phyloP scores from a whole-genome alignment of 2,113 vertebrate genomes.

The Ceyx margarethae region DNA sequence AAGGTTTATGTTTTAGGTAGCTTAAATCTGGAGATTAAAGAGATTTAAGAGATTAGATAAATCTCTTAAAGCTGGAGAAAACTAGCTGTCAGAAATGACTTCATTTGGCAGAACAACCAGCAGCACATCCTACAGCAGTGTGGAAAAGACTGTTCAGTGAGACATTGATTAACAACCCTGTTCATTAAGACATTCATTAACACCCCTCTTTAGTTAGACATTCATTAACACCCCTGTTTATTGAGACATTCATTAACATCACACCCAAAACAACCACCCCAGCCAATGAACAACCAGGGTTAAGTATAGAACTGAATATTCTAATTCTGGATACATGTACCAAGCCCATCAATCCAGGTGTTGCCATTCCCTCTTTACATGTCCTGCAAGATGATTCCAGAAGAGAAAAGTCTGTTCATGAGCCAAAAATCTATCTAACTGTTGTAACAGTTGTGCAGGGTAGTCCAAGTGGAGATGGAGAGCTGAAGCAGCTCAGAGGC shows the following conservation, averaged over 20 bases:
- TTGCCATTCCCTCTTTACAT: not conserved
- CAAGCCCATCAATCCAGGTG: not conserved
- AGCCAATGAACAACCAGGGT: not conserved
- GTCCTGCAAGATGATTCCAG: not conserved
- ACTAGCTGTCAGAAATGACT: not conserved
- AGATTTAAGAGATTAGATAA: too few species aligned
- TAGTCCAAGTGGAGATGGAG: not conserved
- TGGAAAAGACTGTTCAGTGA: not conserved
- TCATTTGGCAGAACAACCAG: not conserved
- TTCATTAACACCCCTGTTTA: not conserved
- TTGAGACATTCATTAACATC: not conserved
- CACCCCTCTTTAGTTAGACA: rapidly evolving
- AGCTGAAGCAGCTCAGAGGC: not conserved
- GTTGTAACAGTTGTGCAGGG: not conserved
- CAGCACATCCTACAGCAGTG: not conserved
- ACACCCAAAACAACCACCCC: rapidly evolving
- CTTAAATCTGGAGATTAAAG: not conserved
- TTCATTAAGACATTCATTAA: not conserved
- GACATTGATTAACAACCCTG: not conserved
- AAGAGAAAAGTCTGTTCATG: not conserved
- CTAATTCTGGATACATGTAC: not conserved
- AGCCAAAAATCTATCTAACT: not conserved
- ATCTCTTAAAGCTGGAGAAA: not conserved
- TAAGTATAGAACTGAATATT: not conserved
- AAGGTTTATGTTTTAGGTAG: not conserved